phyloP scores from a whole-genome alignment of 2,113 vertebrate genomes.

The Garra rufa region DNA sequence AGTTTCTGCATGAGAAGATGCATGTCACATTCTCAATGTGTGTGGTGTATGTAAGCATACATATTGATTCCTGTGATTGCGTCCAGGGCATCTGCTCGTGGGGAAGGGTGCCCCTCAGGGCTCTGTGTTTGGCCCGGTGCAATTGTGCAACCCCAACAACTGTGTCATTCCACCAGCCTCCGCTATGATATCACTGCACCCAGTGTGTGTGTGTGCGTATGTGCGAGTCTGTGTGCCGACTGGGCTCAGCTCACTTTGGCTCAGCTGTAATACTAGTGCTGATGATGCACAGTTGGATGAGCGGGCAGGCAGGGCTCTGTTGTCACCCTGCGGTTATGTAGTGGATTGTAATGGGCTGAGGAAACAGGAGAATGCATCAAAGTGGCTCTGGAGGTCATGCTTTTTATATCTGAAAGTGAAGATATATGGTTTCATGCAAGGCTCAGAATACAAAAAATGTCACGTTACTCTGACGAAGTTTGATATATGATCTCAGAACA shows the following conservation, averaged over 20 bases:
- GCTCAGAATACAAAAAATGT: not conserved
- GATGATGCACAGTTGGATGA: slow-evolving; percentile 49
- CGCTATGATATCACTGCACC: slow-evolving; percentile 45
- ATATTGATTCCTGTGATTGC: not conserved
- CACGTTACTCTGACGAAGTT: slow-evolving; percentile 3
- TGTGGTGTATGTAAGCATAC: slow-evolving; percentile 12
- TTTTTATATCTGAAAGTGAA: slow-evolving; percentile 53
- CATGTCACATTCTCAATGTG: slow-evolving; percentile 10
- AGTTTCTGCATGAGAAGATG: not conserved
- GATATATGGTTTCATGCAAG: slow-evolving; percentile 43
- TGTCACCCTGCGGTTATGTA: slow-evolving; percentile 54
- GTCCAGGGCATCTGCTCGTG: slow-evolving; percentile 5
- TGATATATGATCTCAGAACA: slow-evolving; percentile 35
- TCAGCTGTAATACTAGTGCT: slow-evolving; percentile 44
- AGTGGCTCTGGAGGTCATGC: slow-evolving; percentile 54
- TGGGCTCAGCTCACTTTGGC: slow-evolving; percentile 34
- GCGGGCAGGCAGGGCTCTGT: slow-evolving; percentile 51
- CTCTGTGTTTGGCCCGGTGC: slow-evolving; percentile 14
- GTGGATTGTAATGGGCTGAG: slow-evolving; percentile 46
- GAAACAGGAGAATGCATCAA: slow-evolving; percentile 52
- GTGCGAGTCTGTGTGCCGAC: not conserved
- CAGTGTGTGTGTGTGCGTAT: slow-evolving; percentile 32
- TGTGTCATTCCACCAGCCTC: slow-evolving; percentile 40
- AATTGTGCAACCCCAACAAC: slow-evolving; percentile 33
- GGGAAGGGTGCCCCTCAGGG: not conserved